These are phyloP conservation scores for Psophia crepitans DNA, from an alignment of 2,113 vertebrate species.

Conservation along the genomic window DNA sequence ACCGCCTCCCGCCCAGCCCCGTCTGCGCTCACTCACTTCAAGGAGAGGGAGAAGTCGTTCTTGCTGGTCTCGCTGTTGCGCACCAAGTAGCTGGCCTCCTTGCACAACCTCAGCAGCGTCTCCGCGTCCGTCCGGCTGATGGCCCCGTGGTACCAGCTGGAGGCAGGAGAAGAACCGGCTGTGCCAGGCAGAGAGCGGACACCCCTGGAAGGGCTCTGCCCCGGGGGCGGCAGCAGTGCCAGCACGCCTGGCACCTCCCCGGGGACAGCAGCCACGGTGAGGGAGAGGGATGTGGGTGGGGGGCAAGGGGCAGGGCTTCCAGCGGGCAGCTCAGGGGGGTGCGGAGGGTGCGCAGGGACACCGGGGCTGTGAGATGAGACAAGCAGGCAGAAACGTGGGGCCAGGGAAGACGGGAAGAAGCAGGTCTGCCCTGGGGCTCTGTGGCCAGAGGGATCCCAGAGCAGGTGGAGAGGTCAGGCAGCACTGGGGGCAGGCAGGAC, in stretches of 20 bases:
- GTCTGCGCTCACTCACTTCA: constrained; percentile 84
- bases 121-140: constrained; percentile 95
- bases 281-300: background rate
- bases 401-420: background rate
- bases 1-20: background rate
- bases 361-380: fast-evolving
- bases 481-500: constrained; percentile 54
- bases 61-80: constrained; percentile 98
- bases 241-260: fast-evolving
- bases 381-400: background rate
- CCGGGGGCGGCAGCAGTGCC: background rate
- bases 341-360: background rate
- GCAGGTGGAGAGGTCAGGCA: background rate
- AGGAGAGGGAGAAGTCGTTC: constrained; percentile 96
- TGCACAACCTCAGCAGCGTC: constrained; percentile 92
- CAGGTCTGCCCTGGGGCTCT: background rate
- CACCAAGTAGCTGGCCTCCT: constrained; percentile 97
- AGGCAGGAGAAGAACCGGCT: background rate
- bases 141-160: constrained; percentile 96
- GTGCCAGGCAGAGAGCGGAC: background rate
- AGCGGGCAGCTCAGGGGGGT: background rate
- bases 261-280: fast-evolving
- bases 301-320: background rate
- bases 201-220: background rate
- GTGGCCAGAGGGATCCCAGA: background rate